Evolutionary conservation across 2,113 vertebrate species (phyloP), one percentile per base, ranked within the genome.

Genomic region (Camelus dromedarius): DNA sequence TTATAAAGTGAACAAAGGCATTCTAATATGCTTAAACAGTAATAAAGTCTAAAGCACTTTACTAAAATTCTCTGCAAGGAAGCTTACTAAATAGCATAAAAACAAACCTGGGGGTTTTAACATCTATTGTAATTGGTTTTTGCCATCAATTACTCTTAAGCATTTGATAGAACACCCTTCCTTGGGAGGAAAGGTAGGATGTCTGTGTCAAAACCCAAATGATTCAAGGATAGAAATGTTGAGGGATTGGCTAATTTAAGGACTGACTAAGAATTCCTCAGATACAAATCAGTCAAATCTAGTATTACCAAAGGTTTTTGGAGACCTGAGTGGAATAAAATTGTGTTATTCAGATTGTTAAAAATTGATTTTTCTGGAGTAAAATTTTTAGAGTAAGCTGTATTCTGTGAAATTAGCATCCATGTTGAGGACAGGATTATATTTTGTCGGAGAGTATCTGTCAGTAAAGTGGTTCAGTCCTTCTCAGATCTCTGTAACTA

Each of bases 1-100:
- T 88, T 98, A 96, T 91, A 97, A 97, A 98, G 88, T 97, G 96
- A 99, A 98, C 98, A 98, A 99, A 98, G 89, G 90, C 96, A 81
- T 98, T 98, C 96, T 97, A 97, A 95, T 97, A 96, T 91, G 72
- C 52, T 81, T 97, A 98, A 98, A 98, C 98, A 98, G 98, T 93
- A 97, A 97, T 97, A 95, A 98, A 98, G 97, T 98, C 98, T 98
- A 97, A 97, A 98, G 96, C 95, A 97, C 94, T 97, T 98, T 97
- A 91, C 84, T 95, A 96, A 98, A 97, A 98, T 96, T 95, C 56
- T 96, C 93, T 95, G 96, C 95, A 98, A 98, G 96, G 76, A 97
- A 98, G 91, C 95, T 98, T 98, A 98, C 94, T 66, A 89, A 87
- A 52, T 70, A 93, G 50, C 19, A n/a, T 80, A 58, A 66, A 94